Conservation (phyloP, 1,140 invertebrate genomes). For the Rhizoglyphus robini region DNA sequence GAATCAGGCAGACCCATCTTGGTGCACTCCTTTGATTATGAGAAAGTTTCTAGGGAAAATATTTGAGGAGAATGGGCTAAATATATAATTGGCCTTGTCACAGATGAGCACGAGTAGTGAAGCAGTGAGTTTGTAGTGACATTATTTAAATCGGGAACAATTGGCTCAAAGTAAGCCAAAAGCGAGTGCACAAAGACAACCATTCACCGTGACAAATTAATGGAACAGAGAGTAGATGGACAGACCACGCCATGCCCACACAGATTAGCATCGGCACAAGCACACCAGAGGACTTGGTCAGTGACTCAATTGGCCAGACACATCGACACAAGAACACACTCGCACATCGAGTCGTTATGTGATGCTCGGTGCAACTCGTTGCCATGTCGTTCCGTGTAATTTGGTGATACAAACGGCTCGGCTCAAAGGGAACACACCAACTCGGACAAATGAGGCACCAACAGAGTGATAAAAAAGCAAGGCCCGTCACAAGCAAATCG, state of each 20-base stretch:
- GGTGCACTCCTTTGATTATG: no score
- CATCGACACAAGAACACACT: not conserved
- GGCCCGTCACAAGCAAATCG: not conserved
- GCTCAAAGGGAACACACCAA: not conserved
- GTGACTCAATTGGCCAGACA: not conserved
- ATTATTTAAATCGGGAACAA: not conserved
- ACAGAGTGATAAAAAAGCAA: not conserved
- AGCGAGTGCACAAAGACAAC: not conserved
- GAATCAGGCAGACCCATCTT: no score
- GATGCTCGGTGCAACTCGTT: not conserved
- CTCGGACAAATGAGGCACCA: no score
- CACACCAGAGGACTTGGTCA: not conserved
- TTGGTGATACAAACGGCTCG: no score
- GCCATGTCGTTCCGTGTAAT: conserved; percentile 9
- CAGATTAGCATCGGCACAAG: not conserved
- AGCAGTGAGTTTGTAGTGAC: not conserved
- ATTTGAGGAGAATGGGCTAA: no score
- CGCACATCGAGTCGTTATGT: not conserved
- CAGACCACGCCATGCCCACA: not conserved
- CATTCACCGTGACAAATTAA: not conserved
- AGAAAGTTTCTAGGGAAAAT: no score
- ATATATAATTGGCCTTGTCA: no score
- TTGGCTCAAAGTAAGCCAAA: not conserved
- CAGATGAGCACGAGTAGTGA: no score
- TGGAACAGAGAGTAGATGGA: not conserved